These are phyloP conservation scores for Ammospiza nelsoni DNA, from an alignment of 2,113 vertebrate species.

Conservation along the genomic window DNA sequence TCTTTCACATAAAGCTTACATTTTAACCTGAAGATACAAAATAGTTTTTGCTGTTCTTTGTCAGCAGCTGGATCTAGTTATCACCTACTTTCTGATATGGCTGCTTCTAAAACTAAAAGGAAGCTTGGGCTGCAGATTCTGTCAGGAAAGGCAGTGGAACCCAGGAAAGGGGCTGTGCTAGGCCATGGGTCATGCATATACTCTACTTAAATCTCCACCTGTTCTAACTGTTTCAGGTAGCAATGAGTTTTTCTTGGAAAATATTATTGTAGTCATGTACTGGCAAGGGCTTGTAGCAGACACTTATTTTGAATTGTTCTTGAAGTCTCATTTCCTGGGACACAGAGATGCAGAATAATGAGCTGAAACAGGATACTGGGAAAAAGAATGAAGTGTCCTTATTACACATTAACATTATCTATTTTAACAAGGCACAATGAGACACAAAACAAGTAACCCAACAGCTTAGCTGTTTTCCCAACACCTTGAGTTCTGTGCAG, in stretches of 20 bases:
- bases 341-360: not conserved
- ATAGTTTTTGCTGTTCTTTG: not conserved
- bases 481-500: accelerated
- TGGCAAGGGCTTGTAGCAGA: not conserved
- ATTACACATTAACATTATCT: not conserved
- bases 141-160: not conserved
- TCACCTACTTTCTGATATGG: not conserved
- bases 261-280: not conserved
- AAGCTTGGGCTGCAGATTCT: not conserved
- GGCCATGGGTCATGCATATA: accelerated
- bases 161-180: not conserved
- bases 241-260: not conserved
- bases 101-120: not conserved
- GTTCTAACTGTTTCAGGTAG: not conserved
- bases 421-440: not conserved
- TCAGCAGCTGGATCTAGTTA: not conserved
- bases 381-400: not conserved
- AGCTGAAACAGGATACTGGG: not conserved
- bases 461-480: not conserved
- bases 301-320: not conserved
- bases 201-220: not conserved
- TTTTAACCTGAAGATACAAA: not conserved
- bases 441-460: not conserved
- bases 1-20: not conserved
- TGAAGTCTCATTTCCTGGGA: not conserved